phyloP scores from a whole-genome alignment of 2,113 vertebrate species.

The Agapornis roseicollis region DNA sequence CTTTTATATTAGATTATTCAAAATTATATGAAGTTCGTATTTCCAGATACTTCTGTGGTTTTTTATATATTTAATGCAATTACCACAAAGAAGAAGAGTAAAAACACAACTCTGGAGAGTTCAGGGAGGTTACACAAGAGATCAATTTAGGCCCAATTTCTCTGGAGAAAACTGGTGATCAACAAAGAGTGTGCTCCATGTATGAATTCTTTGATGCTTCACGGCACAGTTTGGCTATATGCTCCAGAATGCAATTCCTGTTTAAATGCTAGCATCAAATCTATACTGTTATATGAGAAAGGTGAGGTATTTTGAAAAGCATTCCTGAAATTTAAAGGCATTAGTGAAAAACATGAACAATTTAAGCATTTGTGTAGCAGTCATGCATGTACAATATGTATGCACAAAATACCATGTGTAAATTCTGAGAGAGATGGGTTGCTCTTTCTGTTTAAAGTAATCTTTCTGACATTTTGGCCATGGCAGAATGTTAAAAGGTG shows the following conservation, averaged over 20 bases:
- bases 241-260: not conserved
- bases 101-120: not conserved
- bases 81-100: not conserved
- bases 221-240: not conserved
- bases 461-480: not conserved
- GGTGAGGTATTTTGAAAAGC: not conserved
- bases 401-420: not conserved
- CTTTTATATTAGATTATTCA: not conserved
- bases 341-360: not conserved
- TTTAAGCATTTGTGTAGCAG: not conserved
- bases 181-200: not conserved
- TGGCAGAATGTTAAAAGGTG: not conserved
- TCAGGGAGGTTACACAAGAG: not conserved
- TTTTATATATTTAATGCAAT: not conserved
- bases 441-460: not conserved
- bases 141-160: not conserved
- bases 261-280: not conserved
- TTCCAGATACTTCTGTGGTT: not conserved
- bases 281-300: not conserved
- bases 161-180: not conserved
- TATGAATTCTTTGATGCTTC: fast-evolving
- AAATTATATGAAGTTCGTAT: not conserved
- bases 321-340: not conserved
- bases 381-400: not conserved
- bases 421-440: not conserved